Percentiles rank a stretch among this genome's conserved stretches.
Evolutionary conservation across 2,797 vertebrate species (phyloP).

Genomic region (Arnoldichthys spilopterus): DNA sequence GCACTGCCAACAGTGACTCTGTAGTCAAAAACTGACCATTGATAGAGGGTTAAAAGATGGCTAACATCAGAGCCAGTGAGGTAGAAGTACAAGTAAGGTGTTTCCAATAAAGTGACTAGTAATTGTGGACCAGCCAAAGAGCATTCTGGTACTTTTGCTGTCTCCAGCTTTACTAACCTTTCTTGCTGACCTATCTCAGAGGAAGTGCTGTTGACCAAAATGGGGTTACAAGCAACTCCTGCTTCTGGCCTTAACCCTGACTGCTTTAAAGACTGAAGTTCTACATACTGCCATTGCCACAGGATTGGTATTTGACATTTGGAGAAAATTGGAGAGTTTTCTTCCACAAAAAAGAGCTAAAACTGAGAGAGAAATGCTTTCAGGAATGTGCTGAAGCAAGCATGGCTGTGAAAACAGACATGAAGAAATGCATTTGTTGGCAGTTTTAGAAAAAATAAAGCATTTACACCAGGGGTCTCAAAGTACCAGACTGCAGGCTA

Average conservation of each 20-base stretch:
- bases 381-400: background rate
- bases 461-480: no score
- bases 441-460: background rate
- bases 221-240: background rate
- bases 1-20: background rate
- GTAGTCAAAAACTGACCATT: background rate
- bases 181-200: background rate
- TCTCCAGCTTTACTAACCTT: background rate
- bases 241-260: slow-evolving; percentile 2
- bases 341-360: background rate
- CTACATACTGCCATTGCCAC: background rate
- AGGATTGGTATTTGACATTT: background rate
- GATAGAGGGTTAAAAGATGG: background rate
- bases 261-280: background rate
- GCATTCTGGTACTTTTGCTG: background rate
- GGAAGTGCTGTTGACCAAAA: background rate
- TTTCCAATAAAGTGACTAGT: background rate
- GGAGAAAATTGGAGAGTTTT: background rate
- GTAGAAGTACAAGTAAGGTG: background rate
- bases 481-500: no score
- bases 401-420: background rate
- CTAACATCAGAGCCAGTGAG: background rate
- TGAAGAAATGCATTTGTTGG: background rate
- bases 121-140: background rate
- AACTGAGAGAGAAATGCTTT: background rate